Conservation (phyloP, 2,888 invertebrate species). For the Eutolmus rufibarbis region DNA sequence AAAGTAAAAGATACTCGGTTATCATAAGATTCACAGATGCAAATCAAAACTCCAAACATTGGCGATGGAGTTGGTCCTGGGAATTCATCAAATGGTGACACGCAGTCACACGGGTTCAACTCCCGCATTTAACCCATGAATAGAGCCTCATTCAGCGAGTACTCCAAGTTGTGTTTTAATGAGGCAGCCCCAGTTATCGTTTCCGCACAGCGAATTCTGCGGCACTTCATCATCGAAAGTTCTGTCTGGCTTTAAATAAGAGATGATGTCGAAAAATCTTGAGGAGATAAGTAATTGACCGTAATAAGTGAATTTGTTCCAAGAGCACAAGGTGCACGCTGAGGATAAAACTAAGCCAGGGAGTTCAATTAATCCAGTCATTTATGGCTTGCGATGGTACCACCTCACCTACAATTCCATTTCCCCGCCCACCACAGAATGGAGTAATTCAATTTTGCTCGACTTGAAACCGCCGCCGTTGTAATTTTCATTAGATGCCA, state of each 20-base stretch:
- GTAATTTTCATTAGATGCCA: constrained; percentile 20
- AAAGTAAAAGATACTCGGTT: background rate
- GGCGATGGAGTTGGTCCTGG: background rate
- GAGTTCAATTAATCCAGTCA: background rate
- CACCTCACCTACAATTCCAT: background rate
- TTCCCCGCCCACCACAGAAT: background rate
- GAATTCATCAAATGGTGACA: background rate
- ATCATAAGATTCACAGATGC: background rate
- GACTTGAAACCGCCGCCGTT: background rate
- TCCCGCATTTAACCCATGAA: background rate
- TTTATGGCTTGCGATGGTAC: background rate
- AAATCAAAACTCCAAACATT: background rate
- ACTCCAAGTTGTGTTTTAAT: background rate
- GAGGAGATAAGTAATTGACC: background rate
- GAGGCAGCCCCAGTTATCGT: background rate
- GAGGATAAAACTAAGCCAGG: background rate
- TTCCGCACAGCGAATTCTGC: background rate
- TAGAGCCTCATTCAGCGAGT: background rate
- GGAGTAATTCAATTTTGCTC: constrained; percentile 11
- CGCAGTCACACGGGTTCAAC: background rate
- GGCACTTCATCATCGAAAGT: background rate
- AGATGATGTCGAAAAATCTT: background rate
- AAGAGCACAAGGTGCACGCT: background rate
- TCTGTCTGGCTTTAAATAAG: background rate
- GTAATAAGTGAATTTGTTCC: background rate